phyloP scores from a whole-genome alignment of 2,113 vertebrate species.

The Lagopus leucura region DNA sequence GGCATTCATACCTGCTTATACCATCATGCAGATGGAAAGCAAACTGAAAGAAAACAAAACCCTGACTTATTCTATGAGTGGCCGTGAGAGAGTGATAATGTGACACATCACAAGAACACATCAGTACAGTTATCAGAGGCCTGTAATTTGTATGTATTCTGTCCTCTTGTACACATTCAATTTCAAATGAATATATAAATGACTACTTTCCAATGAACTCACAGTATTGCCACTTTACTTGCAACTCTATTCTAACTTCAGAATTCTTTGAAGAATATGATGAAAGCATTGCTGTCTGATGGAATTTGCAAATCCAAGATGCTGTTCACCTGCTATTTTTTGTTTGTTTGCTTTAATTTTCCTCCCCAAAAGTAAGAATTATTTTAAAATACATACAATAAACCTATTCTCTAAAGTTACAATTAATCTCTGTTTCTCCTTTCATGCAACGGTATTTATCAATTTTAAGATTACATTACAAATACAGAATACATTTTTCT shows the following conservation, averaged over 20 bases:
- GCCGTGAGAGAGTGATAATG: not conserved
- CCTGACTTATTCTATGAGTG: not conserved
- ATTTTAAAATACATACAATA: not conserved
- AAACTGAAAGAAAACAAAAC: not conserved
- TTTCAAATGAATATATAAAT: not conserved
- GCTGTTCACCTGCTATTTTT: not conserved
- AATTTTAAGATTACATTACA: not conserved
- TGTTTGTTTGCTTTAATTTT: no score
- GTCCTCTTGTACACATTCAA: not conserved
- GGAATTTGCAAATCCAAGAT: not conserved
- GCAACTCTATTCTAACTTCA: not conserved
- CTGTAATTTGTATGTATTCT: not conserved
- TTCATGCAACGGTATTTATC: not conserved
- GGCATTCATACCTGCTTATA: not conserved
- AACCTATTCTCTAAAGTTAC: not conserved
- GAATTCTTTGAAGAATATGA: not conserved
- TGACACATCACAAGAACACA: not conserved
- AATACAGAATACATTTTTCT: not conserved
- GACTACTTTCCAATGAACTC: not conserved
- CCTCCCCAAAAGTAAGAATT: not conserved
- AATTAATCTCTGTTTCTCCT: not conserved
- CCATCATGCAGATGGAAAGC: not conserved
- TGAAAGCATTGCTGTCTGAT: not conserved
- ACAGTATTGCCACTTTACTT: not conserved
- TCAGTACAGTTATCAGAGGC: not conserved